Evolutionary conservation across 1,140 invertebrate species (phyloP), one percentile per base, ranked within the genome.

Genomic region (Drosophila repleta): DNA sequence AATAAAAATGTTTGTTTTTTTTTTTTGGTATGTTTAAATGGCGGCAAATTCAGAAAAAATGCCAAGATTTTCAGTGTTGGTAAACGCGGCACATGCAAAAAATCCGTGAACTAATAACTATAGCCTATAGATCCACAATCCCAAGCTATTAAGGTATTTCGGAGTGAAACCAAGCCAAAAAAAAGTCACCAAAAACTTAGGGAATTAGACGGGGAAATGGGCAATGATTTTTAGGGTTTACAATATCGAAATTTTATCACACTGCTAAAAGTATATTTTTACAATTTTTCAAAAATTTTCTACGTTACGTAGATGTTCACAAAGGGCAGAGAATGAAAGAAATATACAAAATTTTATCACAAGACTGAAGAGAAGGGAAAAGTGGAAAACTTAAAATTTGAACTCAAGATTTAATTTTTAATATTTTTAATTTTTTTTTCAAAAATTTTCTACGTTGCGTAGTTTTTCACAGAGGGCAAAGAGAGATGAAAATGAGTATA

Each of bases 1-100:
- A 10, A 10, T 72, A 67, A 64, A 84, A 74, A 70, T 78, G 35
- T 63, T 45, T 76, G 52, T 73, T 63, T 78, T 82, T 68, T 81
- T 80, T 80, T 78, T 87, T 87, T 87, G 83, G 83, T 87, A 87
- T 87, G 72, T 83, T 79, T 83, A 78, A 87, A 87, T 87, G 83
- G 83, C 83, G 83, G 83, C 83, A 88, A 76, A 76, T 52, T 43
- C 56, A 74, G 71, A 74, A 87, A 11, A 35, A 35, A 35, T 84
- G 81, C 82, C 81, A 48, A 69, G 64, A 51, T 70, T 53, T 65
- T 37, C 67, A 76, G 52, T 67, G 60, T 70, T 64, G 51, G 72
- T 61, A 77, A 61, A 52, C 46, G 60, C 79, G 51, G 66, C 80
- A 76, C 63, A 82, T 75, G 75, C 74, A 7, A 68, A 35, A 57